Base-by-base conservation (phyloP, 2,888 invertebrate species). In the Lasioglossum vierecki region DNA sequence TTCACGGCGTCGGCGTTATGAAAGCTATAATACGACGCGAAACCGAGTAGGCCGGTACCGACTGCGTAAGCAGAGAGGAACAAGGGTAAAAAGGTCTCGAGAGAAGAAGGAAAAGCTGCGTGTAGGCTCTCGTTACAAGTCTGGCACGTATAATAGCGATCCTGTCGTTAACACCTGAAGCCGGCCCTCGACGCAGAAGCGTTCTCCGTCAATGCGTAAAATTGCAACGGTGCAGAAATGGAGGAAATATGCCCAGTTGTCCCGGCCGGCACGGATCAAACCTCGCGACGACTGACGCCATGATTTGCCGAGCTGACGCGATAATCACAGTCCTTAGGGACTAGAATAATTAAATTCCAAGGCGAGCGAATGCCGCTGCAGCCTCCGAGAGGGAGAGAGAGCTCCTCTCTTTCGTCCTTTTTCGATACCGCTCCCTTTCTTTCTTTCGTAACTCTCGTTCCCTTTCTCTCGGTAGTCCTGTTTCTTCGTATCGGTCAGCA, bases 141-240 rank as follows among this genome's bases (percentile, higher is more conserved):
- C 76, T 88, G 86, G 88, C 90, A 88, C 88, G 91, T 90, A 90
- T 88, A 89, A 88, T 89, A 92, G 92, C 93, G 93, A 93, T 92
- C 93, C 93, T 92, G 93, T 93, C 93, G 94, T 94, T 94, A 94
- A 93, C 94, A 93, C 94, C 94, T 93, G 92, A 93, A 93, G n/a
- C 92, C 79, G 86, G 80, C 90, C 86, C 80, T 85, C 82, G 13
- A 39, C 70, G 70, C 79, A 79, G 57, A 35, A 63, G 35, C 46
- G 41, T 77, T 74, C 74, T 44, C 70, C 53, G 82, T 76, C 76
- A 71, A 83, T 68, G 82, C 53, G 30, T 72, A 46, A 76, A 77
- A 85, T 87, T 83, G 75, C 80, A 84, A 80, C 71, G 78, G 76
- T 75, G 78, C 79, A 79, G 53, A 83, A 83, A 70, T 79, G 80